Percentiles rank a stretch among this genome's conserved stretches.
phyloP scores from a whole-genome alignment of 2,113 vertebrate genomes.

The Oreochromis spilurus region DNA sequence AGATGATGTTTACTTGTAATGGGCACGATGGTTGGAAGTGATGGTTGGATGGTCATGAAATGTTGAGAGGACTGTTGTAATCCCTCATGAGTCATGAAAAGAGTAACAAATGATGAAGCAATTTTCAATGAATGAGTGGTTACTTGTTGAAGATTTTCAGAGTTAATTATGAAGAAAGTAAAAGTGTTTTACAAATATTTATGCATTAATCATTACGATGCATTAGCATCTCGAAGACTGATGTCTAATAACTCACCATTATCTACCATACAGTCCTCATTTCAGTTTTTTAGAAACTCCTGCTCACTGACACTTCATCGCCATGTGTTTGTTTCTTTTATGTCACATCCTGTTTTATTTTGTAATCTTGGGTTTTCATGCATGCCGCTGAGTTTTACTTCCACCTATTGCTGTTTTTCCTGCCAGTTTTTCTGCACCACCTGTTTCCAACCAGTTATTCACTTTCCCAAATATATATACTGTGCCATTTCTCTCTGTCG shows the following conservation, averaged over 20 bases:
- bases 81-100: background rate
- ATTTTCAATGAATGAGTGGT: background rate
- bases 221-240: background rate
- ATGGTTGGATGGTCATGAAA: background rate
- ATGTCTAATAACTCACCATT: background rate
- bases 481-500: background rate
- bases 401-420: background rate
- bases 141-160: background rate
- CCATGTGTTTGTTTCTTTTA: background rate
- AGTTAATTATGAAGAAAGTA: background rate
- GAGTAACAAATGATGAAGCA: background rate
- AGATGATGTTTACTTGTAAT: background rate
- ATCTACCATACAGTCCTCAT: background rate
- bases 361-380: background rate
- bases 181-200: background rate
- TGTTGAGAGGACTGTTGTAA: background rate
- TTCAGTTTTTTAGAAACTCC: background rate
- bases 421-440: background rate
- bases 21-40: background rate
- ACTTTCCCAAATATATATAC: background rate
- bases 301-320: background rate
- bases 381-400: background rate
- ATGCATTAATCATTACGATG: background rate
- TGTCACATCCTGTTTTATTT: background rate
- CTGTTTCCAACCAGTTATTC: background rate